Conservation (phyloP, 1,140 invertebrate species). For the Onthophagus taurus region DNA sequence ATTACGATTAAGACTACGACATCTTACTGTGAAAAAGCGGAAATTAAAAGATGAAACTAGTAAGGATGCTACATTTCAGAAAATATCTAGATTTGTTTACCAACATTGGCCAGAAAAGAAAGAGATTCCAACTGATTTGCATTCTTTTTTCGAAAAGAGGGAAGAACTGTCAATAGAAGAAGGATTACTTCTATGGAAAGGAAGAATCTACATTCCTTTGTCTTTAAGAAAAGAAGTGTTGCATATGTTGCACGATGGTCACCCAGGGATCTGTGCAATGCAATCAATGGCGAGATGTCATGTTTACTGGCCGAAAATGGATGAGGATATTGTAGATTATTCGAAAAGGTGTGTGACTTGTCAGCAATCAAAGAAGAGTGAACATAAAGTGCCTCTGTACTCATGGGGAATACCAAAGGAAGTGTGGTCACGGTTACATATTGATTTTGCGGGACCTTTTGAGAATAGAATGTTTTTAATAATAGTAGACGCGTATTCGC, state of each 20-base stretch:
- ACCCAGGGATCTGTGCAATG: constrained; percentile 38
- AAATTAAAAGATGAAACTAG: not conserved
- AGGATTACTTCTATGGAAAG: not conserved
- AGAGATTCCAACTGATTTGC: not conserved
- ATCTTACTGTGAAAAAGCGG: not conserved
- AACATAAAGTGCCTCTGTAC: too few relatives aligned
- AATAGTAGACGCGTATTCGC: not conserved
- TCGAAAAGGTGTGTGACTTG: too few relatives aligned
- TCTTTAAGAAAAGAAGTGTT: too few relatives aligned
- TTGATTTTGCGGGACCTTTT: not conserved
- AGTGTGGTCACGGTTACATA: not conserved
- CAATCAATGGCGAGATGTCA: constrained; percentile 35
- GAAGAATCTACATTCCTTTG: too few relatives aligned
- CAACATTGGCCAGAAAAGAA: constrained; percentile 1
- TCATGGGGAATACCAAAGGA: not conserved
- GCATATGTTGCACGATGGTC: too few relatives aligned
- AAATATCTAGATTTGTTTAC: too few relatives aligned
- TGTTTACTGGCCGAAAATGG: constrained; percentile 39
- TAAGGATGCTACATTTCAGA: too few relatives aligned
- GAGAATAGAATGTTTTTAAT: not conserved
- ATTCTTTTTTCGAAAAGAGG: not conserved
- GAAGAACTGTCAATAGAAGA: not conserved
- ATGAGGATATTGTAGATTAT: constrained; percentile 33
- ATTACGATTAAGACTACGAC: not conserved
- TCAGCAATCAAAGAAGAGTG: too few relatives aligned